Conservation (phyloP, 1,140 invertebrate species). For the roundworm (Caenorhabditis elegans) region WBcel235 BX284604.4:5964501-5965000, state of each 20-base stretch:
- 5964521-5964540: conserved; percentile 33
- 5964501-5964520: conserved; percentile 5
- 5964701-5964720: conserved; percentile 15
- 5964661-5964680: not conserved
- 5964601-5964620: not conserved
- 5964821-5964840: not conserved
- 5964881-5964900: conserved; percentile 5
- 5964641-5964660: conserved; percentile 28
- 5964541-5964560: not conserved
- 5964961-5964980: too few species aligned
- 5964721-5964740: not conserved
- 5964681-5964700: not conserved
- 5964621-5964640: conserved; percentile 20
- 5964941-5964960: too few species aligned
- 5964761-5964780: conserved; percentile 31
- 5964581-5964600: not conserved
- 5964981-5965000: too few species aligned
- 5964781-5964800: conserved; percentile 5
- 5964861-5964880: not conserved
- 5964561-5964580: conserved; percentile 18
- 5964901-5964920: not conserved
- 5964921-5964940: not conserved
- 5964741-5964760: conserved; percentile 17
- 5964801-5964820: not conserved
- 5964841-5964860: conserved; percentile 25